Evolutionary conservation across 2,113 vertebrate genomes (phyloP), one percentile per base, ranked within the genome.

Genomic region (Leptobrachium leishanense): DNA sequence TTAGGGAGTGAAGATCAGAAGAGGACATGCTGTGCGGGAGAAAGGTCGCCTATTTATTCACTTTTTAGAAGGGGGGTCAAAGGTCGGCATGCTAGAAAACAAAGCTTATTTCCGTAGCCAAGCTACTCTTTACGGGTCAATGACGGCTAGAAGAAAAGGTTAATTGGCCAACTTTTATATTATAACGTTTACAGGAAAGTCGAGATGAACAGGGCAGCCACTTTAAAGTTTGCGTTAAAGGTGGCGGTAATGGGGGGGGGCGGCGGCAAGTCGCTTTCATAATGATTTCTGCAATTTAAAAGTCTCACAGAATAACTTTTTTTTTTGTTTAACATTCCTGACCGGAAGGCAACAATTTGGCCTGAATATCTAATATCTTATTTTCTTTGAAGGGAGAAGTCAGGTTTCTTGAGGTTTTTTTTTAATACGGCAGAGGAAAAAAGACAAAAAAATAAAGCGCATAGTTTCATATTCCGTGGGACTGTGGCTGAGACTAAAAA

Each of bases 131-230:
- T 65, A 31, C 7, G 8, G 63, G 63, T 62, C 12, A 12, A 62
- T 15, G 11, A 20, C 57, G 13, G 57, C 11, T 15, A 62, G 57
- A 20, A 62, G n/a, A 5, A 62, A 62, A 62, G 11, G n/a, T 62
- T 20, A 62, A 62, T 15, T 15, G 57, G 57, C n/a, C 57, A 62
- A 62, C n/a, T 62, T 12, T 62, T 15, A 62, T 6, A 39, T 31
- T 15, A 62, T 6, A 39, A n/a, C 39, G 63, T 31, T 65, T 65
- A 3, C 5, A 31, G 5, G 68, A 69, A 77, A 57, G 55, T 39
- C 59, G 39, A 54, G 75, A 5, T 12, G 41, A 70, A 70, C 10
- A 10, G 67, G 13, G 55, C 76, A 77, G 67, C 55, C 67, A 62
- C 44, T 40, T 63, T 40, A 50, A 44, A 3, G 42, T 62, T 59